Evolutionary conservation across 2,888 invertebrate genomes (phyloP).

Genomic region (Drosophila merina): DNA sequence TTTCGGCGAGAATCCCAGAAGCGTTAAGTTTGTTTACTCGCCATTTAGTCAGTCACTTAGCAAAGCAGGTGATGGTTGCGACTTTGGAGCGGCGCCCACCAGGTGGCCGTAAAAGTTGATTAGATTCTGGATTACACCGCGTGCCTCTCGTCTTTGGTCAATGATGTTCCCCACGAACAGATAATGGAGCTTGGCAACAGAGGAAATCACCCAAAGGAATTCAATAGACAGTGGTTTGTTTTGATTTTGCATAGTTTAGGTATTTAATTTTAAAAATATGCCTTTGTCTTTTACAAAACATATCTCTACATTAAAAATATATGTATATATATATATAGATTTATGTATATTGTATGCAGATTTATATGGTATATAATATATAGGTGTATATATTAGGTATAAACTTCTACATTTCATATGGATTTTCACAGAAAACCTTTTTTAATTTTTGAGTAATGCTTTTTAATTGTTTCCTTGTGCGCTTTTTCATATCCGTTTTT

Average conservation of each 20-base stretch:
- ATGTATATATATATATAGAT: conserved; percentile 50
- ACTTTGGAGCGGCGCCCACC: conserved; percentile 33
- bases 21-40: conserved; percentile 15
- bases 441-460: conserved; percentile 76
- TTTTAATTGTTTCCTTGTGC: conserved; percentile 59
- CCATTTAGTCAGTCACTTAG: conserved; percentile 16
- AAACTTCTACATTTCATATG: conserved; percentile 68
- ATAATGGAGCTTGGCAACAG: conserved; percentile 27
- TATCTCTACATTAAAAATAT: conserved; percentile 79
- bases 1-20: conserved; percentile 19
- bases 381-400: conserved; percentile 65
- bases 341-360: conserved; percentile 59
- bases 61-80: not conserved
- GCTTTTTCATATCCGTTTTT: conserved; percentile 31
- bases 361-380: conserved; percentile 57
- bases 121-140: conserved; percentile 36
- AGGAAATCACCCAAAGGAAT: not conserved
- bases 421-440: conserved; percentile 77
- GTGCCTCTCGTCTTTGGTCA: conserved; percentile 20
- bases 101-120: conserved; percentile 33
- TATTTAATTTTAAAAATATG: conserved; percentile 77
- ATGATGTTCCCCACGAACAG: conserved; percentile 2
- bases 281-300: conserved; percentile 76
- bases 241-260: conserved; percentile 52
- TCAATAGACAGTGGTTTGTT: not conserved